A percentile compares a stretch with the other conserved stretches of the same genome.
Evolutionary conservation across 64 coral and sea anemone species (phyloP).

Genomic region (Porites lutea): DNA sequence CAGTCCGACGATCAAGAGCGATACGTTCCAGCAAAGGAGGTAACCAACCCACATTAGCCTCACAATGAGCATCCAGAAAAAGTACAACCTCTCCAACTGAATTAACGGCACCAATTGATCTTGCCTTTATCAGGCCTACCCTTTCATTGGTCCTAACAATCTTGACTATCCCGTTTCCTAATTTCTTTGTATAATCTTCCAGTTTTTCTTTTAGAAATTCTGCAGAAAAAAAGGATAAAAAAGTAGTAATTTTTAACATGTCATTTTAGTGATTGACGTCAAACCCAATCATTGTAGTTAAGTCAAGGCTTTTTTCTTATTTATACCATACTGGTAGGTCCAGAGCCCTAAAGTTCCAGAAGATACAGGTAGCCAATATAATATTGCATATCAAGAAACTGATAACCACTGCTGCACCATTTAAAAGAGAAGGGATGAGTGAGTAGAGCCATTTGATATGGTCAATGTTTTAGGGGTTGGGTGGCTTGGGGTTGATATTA

Average conservation of each 20-base stretch:
- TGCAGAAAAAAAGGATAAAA: conserved; percentile 32
- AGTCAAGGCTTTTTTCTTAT: neutral
- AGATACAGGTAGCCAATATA: too few relatives aligned
- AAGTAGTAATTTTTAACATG: neutral
- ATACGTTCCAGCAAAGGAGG: conserved; percentile 93
- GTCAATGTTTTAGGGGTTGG: too few relatives aligned
- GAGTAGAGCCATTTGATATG: too few relatives aligned
- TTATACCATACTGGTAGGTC: too few relatives aligned
- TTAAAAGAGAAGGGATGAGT: too few relatives aligned
- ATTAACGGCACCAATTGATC: conserved; percentile 88
- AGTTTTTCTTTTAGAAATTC: conserved; percentile 87
- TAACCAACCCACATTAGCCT: conserved; percentile 94
- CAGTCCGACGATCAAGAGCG: conserved; percentile 76
- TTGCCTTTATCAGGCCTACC: conserved; percentile 93
- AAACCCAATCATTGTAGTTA: too few relatives aligned
- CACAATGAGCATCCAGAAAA: conserved; percentile 95
- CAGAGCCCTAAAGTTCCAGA: too few relatives aligned
- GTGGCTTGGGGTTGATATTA: too few relatives aligned
- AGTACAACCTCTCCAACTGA: conserved; percentile 87
- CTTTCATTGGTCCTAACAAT: conserved; percentile 89
- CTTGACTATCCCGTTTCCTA: conserved; percentile 71
- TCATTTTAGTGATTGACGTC: too few relatives aligned
- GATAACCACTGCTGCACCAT: too few relatives aligned
- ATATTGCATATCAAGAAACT: too few relatives aligned
- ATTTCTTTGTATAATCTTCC: conserved; percentile 70